These are phyloP conservation scores for Apodemia hepburni DNA, from an alignment of 2,888 invertebrate genomes.

Conservation along the genomic window DNA sequence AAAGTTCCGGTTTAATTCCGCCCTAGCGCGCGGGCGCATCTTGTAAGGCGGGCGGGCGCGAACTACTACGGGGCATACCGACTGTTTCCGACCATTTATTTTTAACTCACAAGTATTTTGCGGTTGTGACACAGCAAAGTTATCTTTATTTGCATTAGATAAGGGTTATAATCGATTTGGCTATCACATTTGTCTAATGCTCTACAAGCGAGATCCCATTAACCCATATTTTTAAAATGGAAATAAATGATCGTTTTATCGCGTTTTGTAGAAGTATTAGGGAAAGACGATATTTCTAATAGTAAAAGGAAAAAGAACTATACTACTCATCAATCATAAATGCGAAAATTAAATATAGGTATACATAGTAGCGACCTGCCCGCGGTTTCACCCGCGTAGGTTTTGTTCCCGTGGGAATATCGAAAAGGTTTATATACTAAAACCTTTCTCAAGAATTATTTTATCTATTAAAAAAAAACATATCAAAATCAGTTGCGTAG, in stretches of 20 bases:
- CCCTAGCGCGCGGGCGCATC: conserved; percentile 62
- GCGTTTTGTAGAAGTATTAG: conserved; percentile 35
- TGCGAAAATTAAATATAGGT: no score
- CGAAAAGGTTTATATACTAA: no score
- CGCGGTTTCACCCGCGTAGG: no score
- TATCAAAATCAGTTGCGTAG: no score
- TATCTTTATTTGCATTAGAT: neutral
- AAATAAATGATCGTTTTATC: conserved; percentile 44
- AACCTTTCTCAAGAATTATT: no score
- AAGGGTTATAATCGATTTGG: neutral
- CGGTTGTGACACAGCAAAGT: conserved; percentile 28
- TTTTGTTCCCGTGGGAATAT: no score
- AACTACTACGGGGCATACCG: conserved; percentile 50
- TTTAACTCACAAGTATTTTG: conserved; percentile 58
- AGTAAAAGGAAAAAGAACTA: no score
- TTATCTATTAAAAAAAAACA: no score
- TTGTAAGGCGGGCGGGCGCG: conserved; percentile 61
- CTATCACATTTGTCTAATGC: conserved; percentile 39
- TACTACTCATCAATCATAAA: no score
- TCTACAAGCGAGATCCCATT: conserved; percentile 58
- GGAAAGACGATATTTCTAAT: conserved; percentile 1
- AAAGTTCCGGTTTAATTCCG: conserved; percentile 32
- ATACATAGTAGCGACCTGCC: no score
- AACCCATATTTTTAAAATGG: conserved; percentile 65
- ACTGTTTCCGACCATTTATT: conserved; percentile 62